phyloP scores from a whole-genome alignment of 35 echinoderm and acorn worm genomes.

The Acanthaster planci region DNA sequence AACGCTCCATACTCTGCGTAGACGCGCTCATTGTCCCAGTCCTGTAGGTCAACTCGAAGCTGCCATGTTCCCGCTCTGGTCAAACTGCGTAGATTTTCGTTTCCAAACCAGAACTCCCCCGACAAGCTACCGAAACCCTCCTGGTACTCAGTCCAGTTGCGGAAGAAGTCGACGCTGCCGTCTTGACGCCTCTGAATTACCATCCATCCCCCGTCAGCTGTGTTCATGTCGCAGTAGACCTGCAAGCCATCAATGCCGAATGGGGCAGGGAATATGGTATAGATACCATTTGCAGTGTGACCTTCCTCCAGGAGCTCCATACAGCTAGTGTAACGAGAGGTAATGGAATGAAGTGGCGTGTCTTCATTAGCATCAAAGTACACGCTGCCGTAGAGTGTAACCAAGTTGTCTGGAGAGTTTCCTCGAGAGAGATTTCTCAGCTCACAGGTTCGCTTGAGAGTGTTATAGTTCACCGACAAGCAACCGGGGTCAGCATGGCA shows the following conservation, averaged over 20 bases:
- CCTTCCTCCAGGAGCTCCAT: neutral
- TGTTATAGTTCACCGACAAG: neutral
- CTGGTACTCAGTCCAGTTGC: conserved; percentile 26
- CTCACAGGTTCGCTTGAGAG: neutral
- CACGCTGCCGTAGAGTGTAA: neutral
- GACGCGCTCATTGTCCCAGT: conserved; percentile 28
- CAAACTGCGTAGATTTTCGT: conserved; percentile 23
- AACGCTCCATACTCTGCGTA: conserved; percentile 39
- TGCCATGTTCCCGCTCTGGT: neutral
- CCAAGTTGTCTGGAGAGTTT: neutral
- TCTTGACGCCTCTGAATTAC: conserved; percentile 52
- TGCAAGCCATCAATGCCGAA: neutral
- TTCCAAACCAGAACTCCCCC: conserved; percentile 58
- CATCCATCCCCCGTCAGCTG: conserved; percentile 1
- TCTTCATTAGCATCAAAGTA: conserved; percentile 4
- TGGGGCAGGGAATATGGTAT: neutral
- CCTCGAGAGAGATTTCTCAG: neutral
- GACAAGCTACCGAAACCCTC: conserved; percentile 40
- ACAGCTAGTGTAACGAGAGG: neutral
- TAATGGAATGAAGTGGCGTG: neutral
- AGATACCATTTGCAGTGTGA: neutral
- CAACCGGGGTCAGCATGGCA: neutral
- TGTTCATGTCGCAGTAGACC: conserved; percentile 28
- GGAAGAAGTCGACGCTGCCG: conserved; percentile 37
- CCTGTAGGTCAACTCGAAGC: conserved; percentile 26